Base-by-base conservation (phyloP, 2,888 invertebrate species). In the Cheilosia pagana region DNA sequence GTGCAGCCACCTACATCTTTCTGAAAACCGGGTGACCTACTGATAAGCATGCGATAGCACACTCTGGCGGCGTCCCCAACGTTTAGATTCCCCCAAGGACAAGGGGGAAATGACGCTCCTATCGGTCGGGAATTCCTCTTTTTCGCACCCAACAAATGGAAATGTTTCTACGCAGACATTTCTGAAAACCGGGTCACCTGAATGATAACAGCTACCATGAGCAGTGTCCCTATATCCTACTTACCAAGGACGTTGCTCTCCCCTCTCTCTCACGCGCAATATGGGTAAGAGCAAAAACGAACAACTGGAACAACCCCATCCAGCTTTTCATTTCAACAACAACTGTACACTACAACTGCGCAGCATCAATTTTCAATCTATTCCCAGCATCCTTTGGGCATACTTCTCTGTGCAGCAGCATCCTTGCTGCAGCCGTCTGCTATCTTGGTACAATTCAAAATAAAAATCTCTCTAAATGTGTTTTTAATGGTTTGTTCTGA, bases 401-500 rank as follows among this genome's bases (percentile, higher is more conserved):
- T 6, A 1, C 14, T 45, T 35, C n/a, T 41, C 31, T 25, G 0
- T n/a, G 16, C 25, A 39, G 16, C 25, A 39, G 31, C 12, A 41
- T 60, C 79, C 83, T 75, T 85, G 43, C 62, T 76, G 43, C 16
- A 8, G 0, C 6, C 10, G 7, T 62, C 71, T 86, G 86, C 1
- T 41, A 12, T 31, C 86, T 81, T 76, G 86, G 86, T 86, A 8
- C n/a, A 68, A 72, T 81, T 76, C 76, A 81, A 81, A 86, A 86
- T 72, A 86, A 86, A 86, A 81, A 86, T 86, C 86, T 86, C 86
- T 81, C 85, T 79, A 85, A 85, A 85, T 85, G 57, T 81, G 43
- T 76, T 85, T 85, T 85, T 85, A 81, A 85, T 85, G 50, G 65
- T 57, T 57, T 72, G 63, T 57, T 60, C 41, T 28, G 59, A 16